Conservation (phyloP, 2,113 vertebrate species). For the Telmatochromis brichardi region DNA sequence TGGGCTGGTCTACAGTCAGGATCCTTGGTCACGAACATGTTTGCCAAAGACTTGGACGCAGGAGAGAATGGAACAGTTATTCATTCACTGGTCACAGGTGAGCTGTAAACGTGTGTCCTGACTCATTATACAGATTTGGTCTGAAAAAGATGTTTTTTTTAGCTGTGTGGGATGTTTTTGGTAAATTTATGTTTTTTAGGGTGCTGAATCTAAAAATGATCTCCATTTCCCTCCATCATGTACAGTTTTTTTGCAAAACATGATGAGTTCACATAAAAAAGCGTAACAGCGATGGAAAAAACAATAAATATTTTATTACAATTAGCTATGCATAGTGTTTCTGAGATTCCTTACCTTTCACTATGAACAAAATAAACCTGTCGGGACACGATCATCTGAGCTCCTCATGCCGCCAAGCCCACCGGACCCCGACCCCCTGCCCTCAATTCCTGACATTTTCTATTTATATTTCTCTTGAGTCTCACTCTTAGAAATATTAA, state of each 20-base stretch:
- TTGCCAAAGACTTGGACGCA: slow-evolving; percentile 86
- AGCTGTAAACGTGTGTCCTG: background rate
- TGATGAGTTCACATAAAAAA: background rate
- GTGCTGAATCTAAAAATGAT: background rate
- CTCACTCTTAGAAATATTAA: background rate
- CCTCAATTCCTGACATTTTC: background rate
- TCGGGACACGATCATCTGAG: background rate
- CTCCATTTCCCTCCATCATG: background rate
- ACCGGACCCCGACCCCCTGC: accelerated
- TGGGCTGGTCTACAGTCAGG: slow-evolving; percentile 77
- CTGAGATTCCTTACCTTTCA: background rate
- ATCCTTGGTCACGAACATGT: slow-evolving; percentile 76
- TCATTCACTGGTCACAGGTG: slow-evolving; percentile 80
- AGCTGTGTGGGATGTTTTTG: background rate
- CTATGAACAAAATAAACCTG: background rate
- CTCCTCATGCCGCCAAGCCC: background rate
- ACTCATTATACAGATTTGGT: background rate
- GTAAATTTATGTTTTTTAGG: background rate
- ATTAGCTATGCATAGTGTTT: background rate
- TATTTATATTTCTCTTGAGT: background rate
- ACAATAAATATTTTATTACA: background rate
- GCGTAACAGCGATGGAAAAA: background rate
- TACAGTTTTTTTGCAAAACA: background rate
- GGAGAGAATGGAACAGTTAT: slow-evolving; percentile 79
- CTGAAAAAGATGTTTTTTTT: accelerated